Percentiles rank a stretch among this genome's conserved stretches.
Conservation (phyloP, 1,140 invertebrate genomes). For the Steinernema feltiae region DNA sequence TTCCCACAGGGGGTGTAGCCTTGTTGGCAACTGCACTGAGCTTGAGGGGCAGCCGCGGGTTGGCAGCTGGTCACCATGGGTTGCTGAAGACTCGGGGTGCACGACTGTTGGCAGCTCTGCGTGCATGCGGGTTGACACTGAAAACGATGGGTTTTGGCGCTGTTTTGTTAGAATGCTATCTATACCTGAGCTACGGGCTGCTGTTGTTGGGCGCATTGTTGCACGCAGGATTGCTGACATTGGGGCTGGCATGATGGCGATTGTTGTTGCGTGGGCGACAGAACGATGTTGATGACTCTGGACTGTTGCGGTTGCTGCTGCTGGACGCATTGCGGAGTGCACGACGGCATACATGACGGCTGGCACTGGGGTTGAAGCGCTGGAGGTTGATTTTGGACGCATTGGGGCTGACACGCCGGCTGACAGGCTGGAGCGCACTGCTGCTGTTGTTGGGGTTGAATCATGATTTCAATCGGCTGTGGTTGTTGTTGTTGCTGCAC, state of each 20-base stretch:
- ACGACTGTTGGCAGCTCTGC: not conserved
- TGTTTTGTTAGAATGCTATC: no score
- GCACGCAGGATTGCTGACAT: not conserved
- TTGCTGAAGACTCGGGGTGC: conserved; percentile 7
- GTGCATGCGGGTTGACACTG: not conserved
- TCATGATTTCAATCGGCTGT: not conserved
- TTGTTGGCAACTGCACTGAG: not conserved
- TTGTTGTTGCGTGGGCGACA: not conserved
- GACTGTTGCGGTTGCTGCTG: not conserved
- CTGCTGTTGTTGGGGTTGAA: conserved; percentile 28
- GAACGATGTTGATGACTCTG: no score
- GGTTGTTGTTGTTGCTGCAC: not conserved
- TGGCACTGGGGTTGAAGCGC: conserved; percentile 12
- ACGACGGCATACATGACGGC: no score
- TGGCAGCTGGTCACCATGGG: conserved; percentile 17
- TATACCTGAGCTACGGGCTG: no score
- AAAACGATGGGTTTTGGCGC: no score
- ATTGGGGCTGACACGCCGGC: conserved; percentile 18
- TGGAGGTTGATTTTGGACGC: not conserved
- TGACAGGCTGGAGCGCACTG: conserved; percentile 22
- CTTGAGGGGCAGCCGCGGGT: not conserved
- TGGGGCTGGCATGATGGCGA: not conserved
- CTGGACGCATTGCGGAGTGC: not conserved
- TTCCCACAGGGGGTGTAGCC: not conserved
- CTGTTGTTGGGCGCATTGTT: conserved; percentile 6